Base-by-base conservation (phyloP, 2,888 invertebrate species). In the Seira sanloemensis region DNA sequence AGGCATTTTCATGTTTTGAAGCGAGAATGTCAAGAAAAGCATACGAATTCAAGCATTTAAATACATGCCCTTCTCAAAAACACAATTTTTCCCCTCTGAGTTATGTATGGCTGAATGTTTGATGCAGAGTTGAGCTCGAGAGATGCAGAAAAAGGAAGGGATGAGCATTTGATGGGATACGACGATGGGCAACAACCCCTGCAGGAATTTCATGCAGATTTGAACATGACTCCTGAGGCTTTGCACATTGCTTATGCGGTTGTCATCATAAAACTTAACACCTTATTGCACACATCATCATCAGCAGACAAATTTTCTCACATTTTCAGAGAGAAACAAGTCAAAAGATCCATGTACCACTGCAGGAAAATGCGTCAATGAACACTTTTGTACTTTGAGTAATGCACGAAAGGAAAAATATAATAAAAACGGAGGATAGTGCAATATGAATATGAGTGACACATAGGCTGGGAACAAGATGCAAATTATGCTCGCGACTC, bases 191-290 rank as follows among this genome's bases (percentile, higher is more conserved):
- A 80, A 66, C 73, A 78, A 80, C 80, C 80, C 80, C 76, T 58
- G 75, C 68, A 68, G 69, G 81, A 58, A 81, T 81, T 81, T 81
- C 81, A 81, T 81, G 81, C 81, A 81, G 81, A 81, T 81, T 81
- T 81, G 27, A 69, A 81, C 81, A 81, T 71, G 81, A 65, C 76
- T 76, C 81, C 81, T 71, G 81, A 76, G 81, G 75, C 65, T 69
- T 81, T 81, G 75, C 71, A 71, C 81, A 76, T 68, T 75, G 76
- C 75, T 71, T 81, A 71, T 75, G n/a, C 62, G 68, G 75, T 81
- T 81, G 81, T 81, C 81, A 76, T 75, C 81, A 81, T 81, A 76
- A 81, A 81, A 76, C 81, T 75, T 81, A 81, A 81, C 81, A 81
- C 81, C 81, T 76, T 81, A 69, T 75, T 76, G 69, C 75, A 76